Evolutionary conservation across 2,113 vertebrate genomes (phyloP).

Genomic region (Microcebus murinus): DNA sequence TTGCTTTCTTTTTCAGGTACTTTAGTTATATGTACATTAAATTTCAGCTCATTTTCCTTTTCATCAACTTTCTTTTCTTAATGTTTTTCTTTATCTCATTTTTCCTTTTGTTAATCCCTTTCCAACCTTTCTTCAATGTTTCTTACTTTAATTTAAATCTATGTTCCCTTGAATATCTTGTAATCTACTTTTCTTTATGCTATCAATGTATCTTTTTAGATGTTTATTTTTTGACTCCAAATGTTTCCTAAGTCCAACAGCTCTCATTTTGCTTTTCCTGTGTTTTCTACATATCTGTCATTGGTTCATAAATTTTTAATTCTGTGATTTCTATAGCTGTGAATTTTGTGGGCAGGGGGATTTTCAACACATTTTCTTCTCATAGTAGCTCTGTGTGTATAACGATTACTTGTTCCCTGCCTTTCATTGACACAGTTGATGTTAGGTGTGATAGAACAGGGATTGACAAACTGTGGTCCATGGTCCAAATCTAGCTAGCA

Average conservation of each 20-base stretch:
- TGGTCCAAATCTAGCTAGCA: not conserved
- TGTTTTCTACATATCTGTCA: not conserved
- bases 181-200: not conserved
- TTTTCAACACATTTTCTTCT: not conserved
- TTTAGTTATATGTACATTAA: not conserved
- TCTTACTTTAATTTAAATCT: not conserved
- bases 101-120: not conserved
- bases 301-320: not conserved
- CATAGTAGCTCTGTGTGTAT: not conserved
- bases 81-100: not conserved
- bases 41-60: not conserved
- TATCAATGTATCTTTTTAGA: not conserved
- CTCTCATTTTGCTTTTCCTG: not conserved
- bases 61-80: not conserved
- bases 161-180: not conserved
- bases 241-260: not conserved
- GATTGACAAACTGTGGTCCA: not conserved
- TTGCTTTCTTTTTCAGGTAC: not conserved
- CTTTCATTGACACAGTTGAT: not conserved
- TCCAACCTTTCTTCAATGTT: not conserved
- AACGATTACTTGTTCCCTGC: not conserved
- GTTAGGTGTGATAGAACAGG: not conserved
- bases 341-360: not conserved
- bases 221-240: not conserved
- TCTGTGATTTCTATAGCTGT: not conserved